Percentiles rank a stretch among this genome's conserved stretches.
Conservation (phyloP, 2,888 invertebrate genomes). For the Teleiodes luculella region DNA sequence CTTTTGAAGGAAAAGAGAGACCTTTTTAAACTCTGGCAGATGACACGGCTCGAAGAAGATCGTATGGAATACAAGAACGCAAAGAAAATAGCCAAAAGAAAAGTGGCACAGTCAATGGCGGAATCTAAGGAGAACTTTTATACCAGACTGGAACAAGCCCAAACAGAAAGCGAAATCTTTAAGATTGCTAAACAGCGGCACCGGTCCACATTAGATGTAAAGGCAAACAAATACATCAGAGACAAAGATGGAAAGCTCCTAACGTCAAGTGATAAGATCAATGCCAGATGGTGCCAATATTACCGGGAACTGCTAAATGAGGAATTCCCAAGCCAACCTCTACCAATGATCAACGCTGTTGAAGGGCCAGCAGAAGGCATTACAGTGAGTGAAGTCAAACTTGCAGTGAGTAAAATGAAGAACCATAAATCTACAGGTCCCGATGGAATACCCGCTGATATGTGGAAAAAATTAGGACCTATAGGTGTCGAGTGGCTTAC, state of each 20-base stretch:
- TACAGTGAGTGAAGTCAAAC: no score
- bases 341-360: conserved; percentile 2
- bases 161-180: conserved; percentile 17
- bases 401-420: conserved; percentile 10
- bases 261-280: conserved; percentile 14
- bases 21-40: conserved; percentile 21
- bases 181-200: conserved; percentile 16
- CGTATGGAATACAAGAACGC: conserved; percentile 12
- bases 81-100: conserved; percentile 16
- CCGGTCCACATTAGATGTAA: not conserved
- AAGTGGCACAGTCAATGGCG: conserved; percentile 17
- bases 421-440: conserved; percentile 14
- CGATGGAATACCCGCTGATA: conserved; percentile 13
- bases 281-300: conserved; percentile 13
- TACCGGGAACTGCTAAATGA: not conserved
- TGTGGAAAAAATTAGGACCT: conserved; percentile 11
- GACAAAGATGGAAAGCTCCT: conserved; percentile 13
- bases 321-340: not conserved
- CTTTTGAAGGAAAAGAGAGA: conserved; percentile 14
- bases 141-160: conserved; percentile 15
- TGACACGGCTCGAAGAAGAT: conserved; percentile 14
- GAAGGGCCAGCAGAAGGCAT: no score
- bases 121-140: conserved; percentile 15
- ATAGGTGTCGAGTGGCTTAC: not conserved
- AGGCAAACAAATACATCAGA: conserved; percentile 17